Conservation (phyloP, 2,113 vertebrate species). For the Coreoperca whiteheadi region DNA sequence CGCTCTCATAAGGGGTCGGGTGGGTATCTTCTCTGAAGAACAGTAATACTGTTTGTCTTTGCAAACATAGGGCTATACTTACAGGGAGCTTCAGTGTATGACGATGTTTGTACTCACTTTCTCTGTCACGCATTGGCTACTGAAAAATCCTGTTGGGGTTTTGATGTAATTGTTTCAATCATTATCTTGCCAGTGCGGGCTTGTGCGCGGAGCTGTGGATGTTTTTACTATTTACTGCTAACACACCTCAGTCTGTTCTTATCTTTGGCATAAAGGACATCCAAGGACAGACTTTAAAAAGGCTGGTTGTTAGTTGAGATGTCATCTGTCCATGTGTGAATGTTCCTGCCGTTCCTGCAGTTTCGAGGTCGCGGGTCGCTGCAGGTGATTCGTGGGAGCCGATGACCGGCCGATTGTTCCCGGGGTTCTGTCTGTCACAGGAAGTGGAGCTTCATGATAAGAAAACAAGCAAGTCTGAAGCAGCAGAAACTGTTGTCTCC, state of each 20-base stretch:
- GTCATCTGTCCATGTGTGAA: not conserved
- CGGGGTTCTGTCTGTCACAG: not conserved
- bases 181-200: not conserved
- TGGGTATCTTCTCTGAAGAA: no score
- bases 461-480: not conserved
- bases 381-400: slow-evolving; percentile 1
- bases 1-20: no score
- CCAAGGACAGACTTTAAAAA: not conserved
- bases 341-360: not conserved
- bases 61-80: no score
- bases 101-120: no score
- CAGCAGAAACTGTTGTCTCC: not conserved
- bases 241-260: not conserved
- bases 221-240: no score
- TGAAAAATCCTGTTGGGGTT: not conserved
- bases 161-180: no score
- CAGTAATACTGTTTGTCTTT: no score
- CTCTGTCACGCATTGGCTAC: no score
- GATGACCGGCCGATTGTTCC: not conserved
- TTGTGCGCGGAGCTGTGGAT: not conserved
- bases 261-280: not conserved
- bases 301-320: not conserved
- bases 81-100: no score
- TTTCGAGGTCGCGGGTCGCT: not conserved
- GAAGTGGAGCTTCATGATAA: slow-evolving; percentile 9